These are phyloP conservation scores for Acinonyx jubatus DNA, from an alignment of 2,113 vertebrate genomes.

Conservation along the genomic window DNA sequence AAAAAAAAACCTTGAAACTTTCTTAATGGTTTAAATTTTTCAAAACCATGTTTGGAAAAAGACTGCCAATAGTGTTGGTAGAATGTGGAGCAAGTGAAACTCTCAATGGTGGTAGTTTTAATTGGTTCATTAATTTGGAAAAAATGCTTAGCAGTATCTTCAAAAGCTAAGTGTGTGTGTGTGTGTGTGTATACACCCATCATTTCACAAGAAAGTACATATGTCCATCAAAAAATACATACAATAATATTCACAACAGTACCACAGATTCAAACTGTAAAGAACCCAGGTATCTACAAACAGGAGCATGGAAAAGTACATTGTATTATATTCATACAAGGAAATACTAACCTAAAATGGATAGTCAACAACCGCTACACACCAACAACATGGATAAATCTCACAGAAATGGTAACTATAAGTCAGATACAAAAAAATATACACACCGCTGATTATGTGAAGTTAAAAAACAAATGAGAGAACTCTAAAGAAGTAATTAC, in stretches of 20 bases:
- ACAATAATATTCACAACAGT: not conserved
- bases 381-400: not conserved
- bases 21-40: not conserved
- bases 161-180: not conserved
- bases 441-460: not conserved
- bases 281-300: not conserved
- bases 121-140: not conserved
- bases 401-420: not conserved
- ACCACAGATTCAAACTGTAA: not conserved
- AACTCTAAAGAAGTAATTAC: not conserved
- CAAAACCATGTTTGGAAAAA: not conserved
- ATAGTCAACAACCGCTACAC: not conserved
- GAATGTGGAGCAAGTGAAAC: not conserved
- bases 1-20: not conserved
- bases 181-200: not conserved
- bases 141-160: not conserved
- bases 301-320: not conserved
- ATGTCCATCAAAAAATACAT: not conserved
- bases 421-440: not conserved
- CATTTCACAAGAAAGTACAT: not conserved
- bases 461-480: not conserved
- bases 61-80: not conserved
- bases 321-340: not conserved
- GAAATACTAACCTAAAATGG: not conserved
- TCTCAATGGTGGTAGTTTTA: not conserved